Conservation (phyloP, 2,797 vertebrate species). For the Sitta carolinensis region DNA sequence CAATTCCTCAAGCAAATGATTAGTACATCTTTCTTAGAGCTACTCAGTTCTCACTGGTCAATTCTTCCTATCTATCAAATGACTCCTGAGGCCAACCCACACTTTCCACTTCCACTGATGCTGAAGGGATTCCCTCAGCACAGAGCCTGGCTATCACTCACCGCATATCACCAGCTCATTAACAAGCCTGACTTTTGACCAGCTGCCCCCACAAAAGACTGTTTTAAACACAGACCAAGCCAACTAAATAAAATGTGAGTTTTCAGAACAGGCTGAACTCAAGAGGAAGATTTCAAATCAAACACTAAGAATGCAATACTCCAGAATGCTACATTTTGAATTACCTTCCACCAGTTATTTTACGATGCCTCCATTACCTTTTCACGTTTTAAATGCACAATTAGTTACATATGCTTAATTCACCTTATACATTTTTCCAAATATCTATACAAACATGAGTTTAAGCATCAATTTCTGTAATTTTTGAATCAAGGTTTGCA, state of each 20-base stretch:
- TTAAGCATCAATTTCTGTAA: neutral
- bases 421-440: neutral
- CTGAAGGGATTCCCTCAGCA: neutral
- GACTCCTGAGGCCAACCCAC: neutral
- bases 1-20: neutral
- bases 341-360: neutral
- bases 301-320: neutral
- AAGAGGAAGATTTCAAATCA: neutral
- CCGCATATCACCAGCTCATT: neutral
- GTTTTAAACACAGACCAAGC: neutral
- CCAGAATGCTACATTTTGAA: neutral
- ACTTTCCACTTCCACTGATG: neutral
- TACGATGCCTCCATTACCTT: neutral
- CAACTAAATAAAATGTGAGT: neutral
- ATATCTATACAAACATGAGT: neutral
- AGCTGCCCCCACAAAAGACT: neutral
- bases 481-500: neutral
- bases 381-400: neutral
- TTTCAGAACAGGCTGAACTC: neutral
- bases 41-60: neutral
- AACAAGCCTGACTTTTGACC: neutral
- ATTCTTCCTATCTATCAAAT: neutral
- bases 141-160: neutral
- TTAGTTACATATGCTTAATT: neutral
- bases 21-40: neutral